A percentile compares a stretch with the other conserved stretches of the same genome.
Conservation (phyloP, 2,797 vertebrate genomes). For the Hippocampus kuda region DNA sequence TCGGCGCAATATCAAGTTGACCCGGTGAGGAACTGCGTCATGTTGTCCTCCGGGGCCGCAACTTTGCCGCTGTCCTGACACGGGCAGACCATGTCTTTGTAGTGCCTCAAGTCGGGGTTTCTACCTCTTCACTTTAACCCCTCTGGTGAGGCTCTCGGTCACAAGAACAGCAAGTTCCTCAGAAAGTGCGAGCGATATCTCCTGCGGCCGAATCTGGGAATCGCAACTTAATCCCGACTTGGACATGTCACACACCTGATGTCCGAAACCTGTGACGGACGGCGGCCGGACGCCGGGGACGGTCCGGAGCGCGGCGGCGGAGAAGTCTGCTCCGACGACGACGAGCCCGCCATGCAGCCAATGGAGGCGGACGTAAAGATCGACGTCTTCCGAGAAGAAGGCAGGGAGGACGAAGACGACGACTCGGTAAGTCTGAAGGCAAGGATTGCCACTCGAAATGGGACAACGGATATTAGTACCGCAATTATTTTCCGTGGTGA, state of each 20-base stretch:
- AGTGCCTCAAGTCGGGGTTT: slow-evolving; percentile 8
- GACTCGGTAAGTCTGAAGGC: slow-evolving; percentile 40
- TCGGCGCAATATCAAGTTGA: slow-evolving; percentile 13
- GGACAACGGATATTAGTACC: too few species aligned
- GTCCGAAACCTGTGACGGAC: slow-evolving; percentile 59
- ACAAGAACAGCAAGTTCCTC: neutral
- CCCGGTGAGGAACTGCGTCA: slow-evolving; percentile 10
- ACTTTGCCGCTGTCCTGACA: slow-evolving; percentile 28
- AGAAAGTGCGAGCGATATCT: slow-evolving; percentile 10
- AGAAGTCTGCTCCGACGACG: slow-evolving; percentile 58
- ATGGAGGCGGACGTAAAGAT: slow-evolving; percentile 43
- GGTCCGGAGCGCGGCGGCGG: slow-evolving; percentile 52
- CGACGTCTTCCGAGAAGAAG: slow-evolving; percentile 38
- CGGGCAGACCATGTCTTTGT: slow-evolving; percentile 9
- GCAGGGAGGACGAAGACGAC: slow-evolving; percentile 49
- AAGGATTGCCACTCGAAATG: neutral
- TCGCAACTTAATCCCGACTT: neutral
- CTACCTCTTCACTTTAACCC: slow-evolving; percentile 27
- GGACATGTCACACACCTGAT: slow-evolving; percentile 62
- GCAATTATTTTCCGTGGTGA: too few species aligned
- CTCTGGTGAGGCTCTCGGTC: neutral
- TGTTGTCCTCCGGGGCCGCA: slow-evolving; percentile 14
- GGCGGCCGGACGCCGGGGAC: slow-evolving; percentile 19
- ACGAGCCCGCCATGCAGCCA: slow-evolving; percentile 30
- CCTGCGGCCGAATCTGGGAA: neutral